These are phyloP conservation scores for Eristalis pertinax DNA, from an alignment of 2,888 invertebrate species.

Conservation along the genomic window DNA sequence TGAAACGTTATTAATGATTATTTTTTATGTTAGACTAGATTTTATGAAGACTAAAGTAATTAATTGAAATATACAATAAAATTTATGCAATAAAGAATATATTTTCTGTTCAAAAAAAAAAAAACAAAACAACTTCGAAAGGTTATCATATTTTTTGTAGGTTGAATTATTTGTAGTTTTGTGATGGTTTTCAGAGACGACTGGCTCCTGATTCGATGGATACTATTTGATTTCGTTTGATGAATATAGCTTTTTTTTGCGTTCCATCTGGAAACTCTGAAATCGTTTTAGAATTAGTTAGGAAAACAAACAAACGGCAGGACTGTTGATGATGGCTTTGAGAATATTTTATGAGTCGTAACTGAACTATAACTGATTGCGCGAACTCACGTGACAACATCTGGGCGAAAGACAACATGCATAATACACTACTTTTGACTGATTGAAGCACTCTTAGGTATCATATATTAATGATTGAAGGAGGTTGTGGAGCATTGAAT, in stretches of 20 bases:
- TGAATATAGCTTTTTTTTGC: neutral
- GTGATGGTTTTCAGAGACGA: conserved; percentile 32
- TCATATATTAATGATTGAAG: too few relatives aligned
- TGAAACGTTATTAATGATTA: conserved; percentile 53
- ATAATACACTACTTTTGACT: too few relatives aligned
- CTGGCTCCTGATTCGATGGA: conserved; percentile 11
- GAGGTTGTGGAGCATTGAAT: too few relatives aligned
- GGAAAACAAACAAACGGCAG: too few relatives aligned
- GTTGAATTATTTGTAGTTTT: conserved; percentile 4
- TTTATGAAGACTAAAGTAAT: conserved; percentile 65
- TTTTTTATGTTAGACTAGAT: conserved; percentile 61
- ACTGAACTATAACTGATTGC: too few relatives aligned
- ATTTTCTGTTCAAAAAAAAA: conserved; percentile 75
- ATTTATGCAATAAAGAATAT: conserved; percentile 74
- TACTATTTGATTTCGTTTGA: neutral
- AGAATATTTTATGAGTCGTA: too few relatives aligned
- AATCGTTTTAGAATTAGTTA: too few relatives aligned
- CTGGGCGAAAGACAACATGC: too few relatives aligned
- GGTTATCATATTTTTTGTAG: conserved; percentile 58
- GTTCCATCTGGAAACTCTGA: neutral
- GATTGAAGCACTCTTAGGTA: too few relatives aligned
- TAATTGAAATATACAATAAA: conserved; percentile 69
- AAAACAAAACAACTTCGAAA: too few relatives aligned
- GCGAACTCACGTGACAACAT: too few relatives aligned
- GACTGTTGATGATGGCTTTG: too few relatives aligned